phyloP scores from a whole-genome alignment of 2,797 vertebrate species.

The Sebastes elongatus region DNA sequence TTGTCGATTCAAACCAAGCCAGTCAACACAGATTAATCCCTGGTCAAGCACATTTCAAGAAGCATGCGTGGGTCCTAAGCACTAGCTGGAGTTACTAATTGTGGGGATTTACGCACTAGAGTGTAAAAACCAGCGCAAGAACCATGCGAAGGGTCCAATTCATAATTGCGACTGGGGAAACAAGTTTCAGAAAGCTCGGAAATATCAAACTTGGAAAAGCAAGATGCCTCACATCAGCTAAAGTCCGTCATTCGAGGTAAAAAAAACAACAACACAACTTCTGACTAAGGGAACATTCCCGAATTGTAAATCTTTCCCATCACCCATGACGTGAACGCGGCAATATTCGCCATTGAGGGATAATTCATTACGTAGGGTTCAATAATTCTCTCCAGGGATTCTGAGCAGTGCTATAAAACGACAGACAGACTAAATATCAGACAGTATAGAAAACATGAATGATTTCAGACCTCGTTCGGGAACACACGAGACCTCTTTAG shows the following conservation, averaged over 20 bases:
- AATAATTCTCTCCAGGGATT: neutral
- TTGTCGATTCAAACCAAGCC: no score
- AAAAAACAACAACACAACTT: neutral
- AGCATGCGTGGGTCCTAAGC: no score
- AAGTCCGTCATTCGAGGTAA: neutral
- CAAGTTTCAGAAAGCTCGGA: neutral
- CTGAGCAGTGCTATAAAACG: neutral
- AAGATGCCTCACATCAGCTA: neutral
- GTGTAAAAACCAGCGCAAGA: neutral
- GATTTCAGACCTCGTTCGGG: neutral
- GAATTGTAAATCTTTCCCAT: neutral
- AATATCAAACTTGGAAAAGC: neutral
- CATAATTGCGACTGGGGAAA: neutral
- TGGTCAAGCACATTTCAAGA: neutral
- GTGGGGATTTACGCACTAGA: neutral
- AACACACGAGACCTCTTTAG: neutral
- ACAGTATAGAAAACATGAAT: constrained; percentile 7
- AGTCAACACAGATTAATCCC: no score
- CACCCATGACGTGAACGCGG: neutral
- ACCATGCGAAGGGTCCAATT: neutral
- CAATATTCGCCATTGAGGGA: neutral
- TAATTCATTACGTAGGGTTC: neutral
- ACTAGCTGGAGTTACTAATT: neutral
- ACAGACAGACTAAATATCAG: constrained; percentile 9
- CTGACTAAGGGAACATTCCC: neutral